These are phyloP conservation scores for Triops cancriformis DNA, from an alignment of 1,140 invertebrate species.

Conservation along the genomic window DNA sequence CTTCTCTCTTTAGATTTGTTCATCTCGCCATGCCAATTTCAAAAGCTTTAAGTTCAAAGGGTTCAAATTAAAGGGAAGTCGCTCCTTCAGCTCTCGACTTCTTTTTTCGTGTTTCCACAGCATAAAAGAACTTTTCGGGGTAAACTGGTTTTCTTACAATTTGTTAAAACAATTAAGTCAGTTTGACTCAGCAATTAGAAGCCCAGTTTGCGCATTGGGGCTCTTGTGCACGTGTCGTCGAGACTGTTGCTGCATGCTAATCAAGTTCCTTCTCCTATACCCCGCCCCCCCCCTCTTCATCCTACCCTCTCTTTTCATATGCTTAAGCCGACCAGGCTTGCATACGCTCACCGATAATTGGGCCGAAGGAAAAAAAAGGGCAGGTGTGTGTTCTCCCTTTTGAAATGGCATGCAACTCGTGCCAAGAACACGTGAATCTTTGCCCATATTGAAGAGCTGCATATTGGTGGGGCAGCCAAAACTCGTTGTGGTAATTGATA, in stretches of 20 bases:
- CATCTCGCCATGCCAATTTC: neutral
- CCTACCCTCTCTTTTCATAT: neutral
- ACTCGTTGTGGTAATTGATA: slow-evolving; percentile 3
- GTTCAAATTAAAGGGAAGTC: neutral
- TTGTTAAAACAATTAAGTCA: no score
- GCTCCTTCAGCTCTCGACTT: neutral
- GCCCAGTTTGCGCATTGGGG: neutral
- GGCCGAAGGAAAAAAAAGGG: neutral
- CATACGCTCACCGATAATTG: neutral
- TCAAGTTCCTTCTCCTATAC: neutral
- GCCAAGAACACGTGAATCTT: neutral
- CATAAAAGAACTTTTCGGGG: neutral
- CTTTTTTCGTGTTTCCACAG: neutral
- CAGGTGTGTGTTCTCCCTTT: neutral
- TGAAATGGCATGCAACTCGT: neutral
- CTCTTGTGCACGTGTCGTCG: neutral
- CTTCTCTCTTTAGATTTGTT: neutral
- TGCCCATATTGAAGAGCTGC: neutral
- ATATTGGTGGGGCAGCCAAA: neutral
- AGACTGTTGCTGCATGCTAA: neutral
- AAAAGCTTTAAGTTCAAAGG: neutral
- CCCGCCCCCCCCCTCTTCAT: no score
- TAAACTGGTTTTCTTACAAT: no score
- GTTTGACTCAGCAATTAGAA: neutral
- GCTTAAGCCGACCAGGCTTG: neutral